Conservation (phyloP, 2,797 vertebrate species). For the Chaunax sp. region DNA sequence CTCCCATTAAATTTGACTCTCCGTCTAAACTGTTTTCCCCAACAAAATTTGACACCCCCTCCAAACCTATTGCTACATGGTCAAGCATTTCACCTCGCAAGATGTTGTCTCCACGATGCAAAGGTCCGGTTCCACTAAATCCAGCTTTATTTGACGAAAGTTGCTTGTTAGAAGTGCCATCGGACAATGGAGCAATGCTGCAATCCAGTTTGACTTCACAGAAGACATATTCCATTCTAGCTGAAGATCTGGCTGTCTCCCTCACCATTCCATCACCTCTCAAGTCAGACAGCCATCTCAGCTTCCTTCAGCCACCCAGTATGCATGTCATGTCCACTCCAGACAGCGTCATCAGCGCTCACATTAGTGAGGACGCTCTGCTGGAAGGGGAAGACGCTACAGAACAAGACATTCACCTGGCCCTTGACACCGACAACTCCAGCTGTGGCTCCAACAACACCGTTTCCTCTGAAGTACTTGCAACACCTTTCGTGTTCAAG, state of each 20-base stretch:
- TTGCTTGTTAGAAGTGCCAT: conserved; percentile 93
- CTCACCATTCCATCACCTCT: conserved; percentile 96
- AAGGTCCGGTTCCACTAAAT: conserved; percentile 82
- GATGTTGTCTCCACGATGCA: conserved; percentile 75
- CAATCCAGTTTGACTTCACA: conserved; percentile 58
- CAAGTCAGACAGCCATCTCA: conserved; percentile 96
- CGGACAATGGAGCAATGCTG: conserved; percentile 72
- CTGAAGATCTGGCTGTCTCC: conserved; percentile 97
- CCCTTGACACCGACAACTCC: conserved; percentile 95
- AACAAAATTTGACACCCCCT: conserved; percentile 75
- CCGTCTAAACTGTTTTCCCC: conserved; percentile 82
- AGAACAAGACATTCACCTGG: conserved; percentile 95
- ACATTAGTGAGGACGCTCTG: conserved; percentile 92
- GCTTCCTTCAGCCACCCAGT: conserved; percentile 89
- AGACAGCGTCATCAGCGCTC: conserved; percentile 90
- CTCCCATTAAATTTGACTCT: conserved; percentile 83
- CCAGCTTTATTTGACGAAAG: conserved; percentile 94
- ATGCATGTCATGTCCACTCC: conserved; percentile 81
- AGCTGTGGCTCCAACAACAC: conserved; percentile 88
- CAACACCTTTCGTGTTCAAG: conserved; percentile 84
- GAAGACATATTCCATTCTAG: conserved; percentile 88
- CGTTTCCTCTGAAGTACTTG: conserved; percentile 63
- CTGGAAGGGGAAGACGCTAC: conserved; percentile 93
- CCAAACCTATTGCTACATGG: conserved; percentile 84
- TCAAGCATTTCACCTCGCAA: conserved; percentile 86